Evolutionary conservation across 1,140 invertebrate genomes (phyloP).

Genomic region (Nylanderia fulva): DNA sequence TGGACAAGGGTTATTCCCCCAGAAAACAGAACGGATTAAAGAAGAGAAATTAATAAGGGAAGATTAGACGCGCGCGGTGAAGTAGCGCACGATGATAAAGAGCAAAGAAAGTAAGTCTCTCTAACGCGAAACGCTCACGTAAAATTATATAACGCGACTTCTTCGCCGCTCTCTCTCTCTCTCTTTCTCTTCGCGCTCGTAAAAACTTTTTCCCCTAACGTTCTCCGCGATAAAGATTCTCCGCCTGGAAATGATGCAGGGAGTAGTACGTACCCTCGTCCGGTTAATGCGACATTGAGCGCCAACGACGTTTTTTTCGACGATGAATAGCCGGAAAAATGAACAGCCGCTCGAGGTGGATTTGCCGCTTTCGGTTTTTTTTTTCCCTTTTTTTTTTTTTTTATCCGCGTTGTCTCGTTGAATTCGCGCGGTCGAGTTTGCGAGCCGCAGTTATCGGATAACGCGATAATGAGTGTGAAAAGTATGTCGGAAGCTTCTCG

Average conservation of each 20-base stretch:
- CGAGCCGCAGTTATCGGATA: conserved; percentile 46
- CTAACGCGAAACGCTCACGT: conserved; percentile 39
- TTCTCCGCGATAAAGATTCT: conserved; percentile 48
- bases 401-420: conserved; percentile 11
- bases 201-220: conserved; percentile 61
- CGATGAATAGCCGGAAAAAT: conserved; percentile 56
- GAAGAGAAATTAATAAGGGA: conserved; percentile 56
- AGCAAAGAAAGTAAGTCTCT: not conserved
- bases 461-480: conserved; percentile 52
- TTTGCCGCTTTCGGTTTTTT: conserved; percentile 35
- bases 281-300: conserved; percentile 58
- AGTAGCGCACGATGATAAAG: conserved; percentile 41
- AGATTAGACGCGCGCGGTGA: conserved; percentile 27
- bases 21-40: conserved; percentile 28
- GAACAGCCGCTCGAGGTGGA: conserved; percentile 50
- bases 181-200: too few relatives aligned
- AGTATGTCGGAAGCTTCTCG: conserved; percentile 20
- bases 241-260: conserved; percentile 37
- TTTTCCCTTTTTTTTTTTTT: too few relatives aligned
- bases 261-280: conserved; percentile 31
- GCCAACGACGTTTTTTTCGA: conserved; percentile 52
- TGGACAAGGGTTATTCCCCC: conserved; percentile 36
- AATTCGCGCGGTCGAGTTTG: conserved; percentile 42
- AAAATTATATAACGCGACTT: conserved; percentile 60
- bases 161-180: conserved; percentile 3